A percentile compares a stretch with the other conserved stretches of the same genome.
These are phyloP conservation scores for Drosophila aff. DNA, from an alignment of 1,140 invertebrate genomes.

Conservation along the genomic window DNA sequence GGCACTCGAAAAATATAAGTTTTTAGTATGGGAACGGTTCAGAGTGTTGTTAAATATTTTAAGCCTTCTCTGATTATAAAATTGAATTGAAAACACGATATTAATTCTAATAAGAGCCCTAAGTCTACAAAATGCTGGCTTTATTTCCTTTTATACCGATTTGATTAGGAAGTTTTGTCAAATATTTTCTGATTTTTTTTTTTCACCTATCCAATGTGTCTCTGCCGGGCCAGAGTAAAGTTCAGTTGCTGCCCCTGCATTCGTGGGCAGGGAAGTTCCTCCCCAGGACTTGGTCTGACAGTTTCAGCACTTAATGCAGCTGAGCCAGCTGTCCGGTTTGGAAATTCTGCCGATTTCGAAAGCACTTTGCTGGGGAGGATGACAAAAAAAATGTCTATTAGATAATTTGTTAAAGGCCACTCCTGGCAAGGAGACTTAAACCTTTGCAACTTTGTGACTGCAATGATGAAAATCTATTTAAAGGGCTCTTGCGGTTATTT, in stretches of 20 bases:
- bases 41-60: no score
- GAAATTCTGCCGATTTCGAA: slow-evolving; percentile 15
- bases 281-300: slow-evolving; percentile 12
- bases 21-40: no score
- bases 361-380: slow-evolving; percentile 14
- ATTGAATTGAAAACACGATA: no score
- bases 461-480: background rate
- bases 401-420: slow-evolving; percentile 46
- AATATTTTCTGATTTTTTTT: slow-evolving; percentile 52
- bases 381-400: slow-evolving; percentile 26
- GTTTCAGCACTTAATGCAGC: slow-evolving; percentile 50
- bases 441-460: slow-evolving; percentile 15
- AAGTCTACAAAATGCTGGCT: background rate
- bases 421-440: slow-evolving; percentile 12
- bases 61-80: background rate
- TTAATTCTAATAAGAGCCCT: background rate
- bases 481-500: slow-evolving; percentile 7
- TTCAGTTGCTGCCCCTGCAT: slow-evolving; percentile 6
- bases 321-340: slow-evolving; percentile 49
- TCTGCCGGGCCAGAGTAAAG: slow-evolving; percentile 28
- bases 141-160: slow-evolving; percentile 7
- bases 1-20: slow-evolving; percentile 13
- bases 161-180: slow-evolving; percentile 35
- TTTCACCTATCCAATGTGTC: slow-evolving; percentile 55
- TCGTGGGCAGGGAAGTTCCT: background rate